Base-by-base conservation (phyloP, 2,888 invertebrate species). In the Prosapia bicincta region DNA sequence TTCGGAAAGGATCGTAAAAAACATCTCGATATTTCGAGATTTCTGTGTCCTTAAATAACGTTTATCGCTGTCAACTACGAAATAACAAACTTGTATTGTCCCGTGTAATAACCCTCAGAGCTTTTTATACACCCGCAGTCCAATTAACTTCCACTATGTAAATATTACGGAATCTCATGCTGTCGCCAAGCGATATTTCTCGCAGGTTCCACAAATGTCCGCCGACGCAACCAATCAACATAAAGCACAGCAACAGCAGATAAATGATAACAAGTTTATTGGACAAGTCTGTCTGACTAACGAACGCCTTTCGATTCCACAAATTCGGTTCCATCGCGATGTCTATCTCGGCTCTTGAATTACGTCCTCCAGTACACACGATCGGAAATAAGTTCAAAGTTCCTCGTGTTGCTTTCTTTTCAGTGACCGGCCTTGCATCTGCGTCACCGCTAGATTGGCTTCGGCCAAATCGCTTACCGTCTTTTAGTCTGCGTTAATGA, bases 201-300 rank as follows among this genome's bases (percentile, higher is more conserved):
- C 20, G 13, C 54, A 20, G 54, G 54, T 54, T 20, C 54, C 20
- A n/a, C 20, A 54, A 54, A 54, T 20, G 54, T 54, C 54, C 54
- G 3, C 54, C n/a, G 54, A 20, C 54, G 54, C 54, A 54, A 54
- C 54, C 54, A 54, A 54, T 54, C 54, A 54, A 54, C 54, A 54
- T 54, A 54, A 54, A 54, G 54, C 54, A 54, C 54, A 54, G 20
- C 54, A 54, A 54, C 54, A 54, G 20, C 54, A 54, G 54, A 54
- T 54, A 54, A 54, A 54, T 54, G 54, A 54, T 54, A 54, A 54
- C 54, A 54, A 54, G 54, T 54, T 54, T 54, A 54, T 54, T 54
- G 54, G 54, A 54, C 54, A 54, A 54, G 54, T 20, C 54, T 54
- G 10, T 54, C 20, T 20, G 54, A 20, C 54, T 54, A 54, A 54